A percentile compares a stretch with the other conserved stretches of the same genome.
phyloP scores from a whole-genome alignment of 2,888 invertebrate species.

The Sclerodermus sp. region DNA sequence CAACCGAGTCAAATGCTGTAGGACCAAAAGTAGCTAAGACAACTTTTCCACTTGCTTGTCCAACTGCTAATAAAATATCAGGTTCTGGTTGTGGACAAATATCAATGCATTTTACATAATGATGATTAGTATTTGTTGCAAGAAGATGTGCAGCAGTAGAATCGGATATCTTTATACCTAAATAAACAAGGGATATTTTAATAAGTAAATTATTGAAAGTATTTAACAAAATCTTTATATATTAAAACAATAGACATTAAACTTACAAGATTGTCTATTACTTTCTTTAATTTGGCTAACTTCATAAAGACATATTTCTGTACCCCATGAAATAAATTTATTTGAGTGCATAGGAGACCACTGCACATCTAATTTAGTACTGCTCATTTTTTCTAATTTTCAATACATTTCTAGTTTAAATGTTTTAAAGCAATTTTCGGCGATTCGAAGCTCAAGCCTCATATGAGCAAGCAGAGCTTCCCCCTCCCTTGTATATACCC shows the following conservation, averaged over 20 bases:
- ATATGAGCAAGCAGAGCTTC: too few species aligned
- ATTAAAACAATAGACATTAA: conserved; percentile 7
- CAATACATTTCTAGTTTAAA: neutral
- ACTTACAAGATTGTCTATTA: conserved; percentile 56
- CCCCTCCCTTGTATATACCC: too few species aligned
- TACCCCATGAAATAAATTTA: conserved; percentile 88
- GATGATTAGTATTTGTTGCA: conserved; percentile 73
- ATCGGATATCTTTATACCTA: conserved; percentile 72
- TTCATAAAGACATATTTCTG: conserved; percentile 86
- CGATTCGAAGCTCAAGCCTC: too few species aligned
- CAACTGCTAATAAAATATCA: conserved; percentile 83
- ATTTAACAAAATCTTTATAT: neutral
- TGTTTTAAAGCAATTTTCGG: neutral
- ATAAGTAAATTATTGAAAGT: conserved; percentile 17
- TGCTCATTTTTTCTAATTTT: conserved; percentile 57
- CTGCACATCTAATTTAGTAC: conserved; percentile 74
- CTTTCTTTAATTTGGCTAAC: conserved; percentile 67
- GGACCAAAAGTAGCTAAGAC: conserved; percentile 77
- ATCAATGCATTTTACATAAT: conserved; percentile 84
- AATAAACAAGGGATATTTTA: conserved; percentile 20
- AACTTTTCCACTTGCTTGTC: conserved; percentile 87
- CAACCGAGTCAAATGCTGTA: conserved; percentile 67
- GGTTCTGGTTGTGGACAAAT: conserved; percentile 78
- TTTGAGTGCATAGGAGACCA: conserved; percentile 83
- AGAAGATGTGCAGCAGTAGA: conserved; percentile 70